Percentiles rank a stretch among this genome's conserved stretches.
phyloP scores from a whole-genome alignment of 2,797 vertebrate genomes.

The Microctenopoma lineatum region DNA sequence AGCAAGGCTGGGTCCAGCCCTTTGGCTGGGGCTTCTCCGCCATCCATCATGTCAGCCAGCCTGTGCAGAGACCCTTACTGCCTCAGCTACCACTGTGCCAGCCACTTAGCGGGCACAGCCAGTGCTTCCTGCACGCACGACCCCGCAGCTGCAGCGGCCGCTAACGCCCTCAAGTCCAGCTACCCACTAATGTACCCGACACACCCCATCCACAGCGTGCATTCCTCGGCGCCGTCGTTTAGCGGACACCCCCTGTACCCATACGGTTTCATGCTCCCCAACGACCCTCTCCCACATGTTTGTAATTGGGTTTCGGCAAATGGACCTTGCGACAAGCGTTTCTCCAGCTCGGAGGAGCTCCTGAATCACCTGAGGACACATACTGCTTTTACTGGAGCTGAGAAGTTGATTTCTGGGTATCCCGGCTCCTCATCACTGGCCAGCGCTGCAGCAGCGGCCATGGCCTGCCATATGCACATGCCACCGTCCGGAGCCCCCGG shows the following conservation, averaged over 20 bases:
- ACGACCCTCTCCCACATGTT: constrained; percentile 95
- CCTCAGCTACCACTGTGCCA: constrained; percentile 99
- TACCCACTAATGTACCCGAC: constrained; percentile 96
- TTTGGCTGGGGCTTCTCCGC: constrained; percentile 94
- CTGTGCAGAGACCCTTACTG: constrained; percentile 99
- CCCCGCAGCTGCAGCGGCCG: constrained; percentile 84
- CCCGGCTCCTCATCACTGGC: constrained; percentile 94
- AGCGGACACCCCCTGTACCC: constrained; percentile 96
- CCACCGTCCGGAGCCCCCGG: constrained; percentile 91
- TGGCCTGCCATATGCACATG: constrained; percentile 99
- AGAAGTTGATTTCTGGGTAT: constrained; percentile 93
- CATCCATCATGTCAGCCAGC: constrained; percentile 97
- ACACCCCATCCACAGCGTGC: constrained; percentile 92
- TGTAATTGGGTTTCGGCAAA: constrained; percentile 99
- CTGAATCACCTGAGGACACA: constrained; percentile 99
- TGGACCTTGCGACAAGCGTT: constrained; percentile 98
- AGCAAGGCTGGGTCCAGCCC: constrained; percentile 95
- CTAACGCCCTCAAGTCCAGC: constrained; percentile 91
- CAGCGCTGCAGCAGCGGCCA: constrained; percentile 94
- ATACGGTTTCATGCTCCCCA: constrained; percentile 98
- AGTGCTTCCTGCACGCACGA: constrained; percentile 90
- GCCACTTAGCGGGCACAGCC: constrained; percentile 93
- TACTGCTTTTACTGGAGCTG: constrained; percentile 95
- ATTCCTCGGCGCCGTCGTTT: constrained; percentile 91
- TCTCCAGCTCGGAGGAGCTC: constrained; percentile 95